These are phyloP conservation scores for Phataginus tricuspis DNA, from an alignment of 2,797 vertebrate species.

Conservation along the genomic window DNA sequence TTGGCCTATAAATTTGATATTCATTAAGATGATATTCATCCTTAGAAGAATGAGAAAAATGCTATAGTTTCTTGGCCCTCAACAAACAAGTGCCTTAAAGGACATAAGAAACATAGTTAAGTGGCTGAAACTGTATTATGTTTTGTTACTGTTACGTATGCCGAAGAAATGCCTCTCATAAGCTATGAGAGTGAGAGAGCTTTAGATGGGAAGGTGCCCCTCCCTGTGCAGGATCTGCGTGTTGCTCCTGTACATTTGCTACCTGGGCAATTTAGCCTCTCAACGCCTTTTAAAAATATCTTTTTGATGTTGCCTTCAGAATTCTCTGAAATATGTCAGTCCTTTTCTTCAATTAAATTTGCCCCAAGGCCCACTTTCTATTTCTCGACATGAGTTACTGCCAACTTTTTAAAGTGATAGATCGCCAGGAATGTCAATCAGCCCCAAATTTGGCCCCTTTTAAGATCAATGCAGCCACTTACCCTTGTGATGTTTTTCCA, in stretches of 20 bases:
- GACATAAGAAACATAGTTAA: background rate
- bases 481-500: background rate
- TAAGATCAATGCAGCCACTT: slow-evolving; percentile 3
- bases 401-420: slow-evolving; percentile 48
- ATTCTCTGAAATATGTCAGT: slow-evolving; percentile 10
- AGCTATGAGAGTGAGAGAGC: background rate
- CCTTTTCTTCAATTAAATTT: slow-evolving; percentile 50
- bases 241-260: background rate
- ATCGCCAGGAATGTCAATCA: slow-evolving; percentile 19
- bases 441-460: slow-evolving; percentile 34
- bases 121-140: background rate
- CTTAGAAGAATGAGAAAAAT: background rate
- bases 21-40: background rate
- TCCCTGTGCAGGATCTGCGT: background rate
- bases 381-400: slow-evolving; percentile 39
- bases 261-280: background rate
- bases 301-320: slow-evolving; percentile 35
- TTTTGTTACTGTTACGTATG: background rate
- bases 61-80: background rate
- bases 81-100: background rate
- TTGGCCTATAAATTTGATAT: background rate
- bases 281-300: background rate
- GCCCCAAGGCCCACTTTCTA: background rate
- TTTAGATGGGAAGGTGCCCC: fast-evolving
- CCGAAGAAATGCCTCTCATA: background rate